Evolutionary conservation across 2,113 vertebrate species (phyloP).

Genomic region (Pao palembangensis): DNA sequence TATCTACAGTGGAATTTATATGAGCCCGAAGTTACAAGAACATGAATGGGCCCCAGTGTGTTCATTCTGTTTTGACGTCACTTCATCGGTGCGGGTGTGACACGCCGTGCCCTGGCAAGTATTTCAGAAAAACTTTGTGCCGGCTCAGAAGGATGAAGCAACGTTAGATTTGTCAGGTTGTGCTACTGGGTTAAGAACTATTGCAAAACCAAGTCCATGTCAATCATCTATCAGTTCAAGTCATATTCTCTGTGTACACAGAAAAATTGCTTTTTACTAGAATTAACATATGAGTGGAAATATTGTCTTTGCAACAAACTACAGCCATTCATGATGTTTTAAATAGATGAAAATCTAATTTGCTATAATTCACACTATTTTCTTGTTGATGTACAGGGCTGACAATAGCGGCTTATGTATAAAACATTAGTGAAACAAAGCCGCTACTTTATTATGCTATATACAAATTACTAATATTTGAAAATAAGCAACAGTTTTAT

Average conservation of each 20-base stretch:
- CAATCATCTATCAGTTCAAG: background rate
- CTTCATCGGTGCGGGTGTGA: constrained; percentile 41
- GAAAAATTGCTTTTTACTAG: background rate
- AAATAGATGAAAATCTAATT: no score
- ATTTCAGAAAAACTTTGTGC: constrained; percentile 28
- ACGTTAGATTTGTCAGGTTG: constrained; percentile 5
- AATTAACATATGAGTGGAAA: background rate
- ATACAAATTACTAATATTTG: no score
- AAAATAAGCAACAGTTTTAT: no score
- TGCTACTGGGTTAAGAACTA: background rate
- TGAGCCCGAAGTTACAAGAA: constrained; percentile 61
- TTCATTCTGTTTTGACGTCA: constrained; percentile 58
- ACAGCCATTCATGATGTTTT: no score
- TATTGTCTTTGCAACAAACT: no score
- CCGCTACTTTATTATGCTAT: no score
- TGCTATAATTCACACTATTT: no score
- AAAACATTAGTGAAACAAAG: no score
- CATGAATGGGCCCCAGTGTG: constrained; percentile 69
- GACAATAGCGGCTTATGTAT: no score
- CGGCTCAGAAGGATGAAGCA: constrained; percentile 17
- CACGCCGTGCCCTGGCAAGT: constrained; percentile 4
- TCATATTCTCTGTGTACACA: background rate
- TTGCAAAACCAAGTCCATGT: background rate
- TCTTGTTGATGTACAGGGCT: no score
- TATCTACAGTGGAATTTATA: constrained; percentile 73